Conservation (phyloP, 2,113 vertebrate genomes). For the Gobio gobio region DNA sequence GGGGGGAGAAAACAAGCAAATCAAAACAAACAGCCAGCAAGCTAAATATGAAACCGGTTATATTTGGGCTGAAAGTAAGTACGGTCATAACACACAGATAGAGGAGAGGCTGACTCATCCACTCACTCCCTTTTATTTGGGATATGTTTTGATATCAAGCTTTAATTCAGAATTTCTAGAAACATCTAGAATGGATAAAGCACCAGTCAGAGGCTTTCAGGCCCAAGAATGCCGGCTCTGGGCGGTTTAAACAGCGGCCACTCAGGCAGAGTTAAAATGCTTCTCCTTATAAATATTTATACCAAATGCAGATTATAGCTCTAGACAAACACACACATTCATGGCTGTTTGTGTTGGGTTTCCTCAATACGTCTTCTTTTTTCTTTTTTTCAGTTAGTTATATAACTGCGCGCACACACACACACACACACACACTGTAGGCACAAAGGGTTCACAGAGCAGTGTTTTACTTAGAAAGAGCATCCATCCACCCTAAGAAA, state of each 20-base stretch:
- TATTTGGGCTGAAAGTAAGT: slow-evolving; percentile 39
- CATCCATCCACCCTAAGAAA: not conserved
- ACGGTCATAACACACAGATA: slow-evolving; percentile 15
- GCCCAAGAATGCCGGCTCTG: not conserved
- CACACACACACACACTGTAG: slow-evolving; percentile 1
- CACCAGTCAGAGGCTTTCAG: not conserved
- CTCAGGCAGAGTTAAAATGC: not conserved
- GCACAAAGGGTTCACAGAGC: not conserved
- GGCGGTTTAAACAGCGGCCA: not conserved
- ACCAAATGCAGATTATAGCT: slow-evolving; percentile 5
- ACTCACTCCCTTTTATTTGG: not conserved
- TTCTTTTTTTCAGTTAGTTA: slow-evolving; percentile 8
- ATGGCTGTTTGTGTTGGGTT: slow-evolving; percentile 7
- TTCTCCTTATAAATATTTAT: slow-evolving; percentile 46
- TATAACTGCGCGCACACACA: slow-evolving; percentile 37
- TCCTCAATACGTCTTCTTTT: not conserved
- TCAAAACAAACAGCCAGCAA: slow-evolving; percentile 41
- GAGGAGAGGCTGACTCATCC: slow-evolving; percentile 3
- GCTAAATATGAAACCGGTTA: slow-evolving; percentile 17
- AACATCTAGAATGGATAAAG: not conserved
- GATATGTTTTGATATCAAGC: slow-evolving; percentile 28
- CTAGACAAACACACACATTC: not conserved
- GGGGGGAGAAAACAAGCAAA: not conserved
- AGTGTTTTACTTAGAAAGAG: not conserved
- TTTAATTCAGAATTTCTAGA: slow-evolving; percentile 8